Conservation (phyloP, 1,140 invertebrate species). For the Brachionus koreanus region DNA sequence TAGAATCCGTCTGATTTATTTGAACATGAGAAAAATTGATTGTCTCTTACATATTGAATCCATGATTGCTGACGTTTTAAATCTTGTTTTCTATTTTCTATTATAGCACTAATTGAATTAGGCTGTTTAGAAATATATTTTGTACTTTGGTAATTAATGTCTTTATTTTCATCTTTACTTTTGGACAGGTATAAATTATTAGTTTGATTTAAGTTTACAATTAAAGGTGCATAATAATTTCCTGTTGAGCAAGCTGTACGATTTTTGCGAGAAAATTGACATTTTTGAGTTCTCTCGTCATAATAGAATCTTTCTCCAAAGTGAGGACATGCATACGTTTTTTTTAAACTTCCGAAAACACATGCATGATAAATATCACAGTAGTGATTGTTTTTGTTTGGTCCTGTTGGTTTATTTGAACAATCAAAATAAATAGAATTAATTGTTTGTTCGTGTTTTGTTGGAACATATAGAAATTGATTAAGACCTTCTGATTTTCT, state of each 20-base stretch:
- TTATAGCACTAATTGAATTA: not conserved
- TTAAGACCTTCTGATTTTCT: no score
- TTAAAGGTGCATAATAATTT: constrained; percentile 14
- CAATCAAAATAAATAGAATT: constrained; percentile 31
- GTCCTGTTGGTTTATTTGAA: not conserved
- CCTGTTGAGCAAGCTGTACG: not conserved
- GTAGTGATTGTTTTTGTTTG: not conserved
- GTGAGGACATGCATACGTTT: constrained; percentile 20
- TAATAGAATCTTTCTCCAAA: constrained; percentile 35
- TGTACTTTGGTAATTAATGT: not conserved
- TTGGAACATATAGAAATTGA: not conserved
- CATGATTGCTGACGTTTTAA: not conserved
- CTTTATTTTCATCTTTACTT: not conserved
- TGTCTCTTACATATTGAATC: constrained; percentile 7
- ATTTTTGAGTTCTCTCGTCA: constrained; percentile 36
- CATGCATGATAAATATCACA: constrained; percentile 45
- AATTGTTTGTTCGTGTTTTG: not conserved
- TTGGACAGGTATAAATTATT: not conserved
- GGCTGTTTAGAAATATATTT: not conserved
- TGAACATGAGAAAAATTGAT: constrained; percentile 27
- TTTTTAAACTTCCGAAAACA: not conserved
- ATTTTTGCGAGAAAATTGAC: constrained; percentile 25
- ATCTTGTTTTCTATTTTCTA: not conserved
- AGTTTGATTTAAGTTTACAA: not conserved
- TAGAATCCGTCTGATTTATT: constrained; percentile 41